Percentiles rank a stretch among this genome's conserved stretches.
Evolutionary conservation across 2,113 vertebrate species (phyloP).

Genomic region (Nothocercus julius): DNA sequence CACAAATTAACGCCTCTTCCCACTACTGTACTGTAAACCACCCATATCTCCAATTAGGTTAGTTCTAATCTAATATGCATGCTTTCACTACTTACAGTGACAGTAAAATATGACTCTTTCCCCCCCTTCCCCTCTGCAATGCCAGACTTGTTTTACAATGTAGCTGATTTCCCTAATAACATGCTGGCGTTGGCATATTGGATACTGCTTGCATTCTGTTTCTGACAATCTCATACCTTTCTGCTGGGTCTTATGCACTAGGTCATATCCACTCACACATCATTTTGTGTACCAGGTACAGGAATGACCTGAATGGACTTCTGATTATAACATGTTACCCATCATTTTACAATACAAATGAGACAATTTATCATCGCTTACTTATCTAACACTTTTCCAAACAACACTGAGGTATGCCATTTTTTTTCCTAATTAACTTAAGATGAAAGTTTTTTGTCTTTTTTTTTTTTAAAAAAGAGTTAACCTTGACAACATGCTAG

Average conservation of each 20-base stretch:
- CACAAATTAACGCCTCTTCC: conserved; percentile 74
- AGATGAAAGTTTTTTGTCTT: background rate
- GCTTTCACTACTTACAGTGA: conserved; percentile 62
- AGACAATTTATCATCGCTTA: background rate
- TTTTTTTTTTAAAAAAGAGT: background rate
- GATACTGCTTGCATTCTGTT: conserved; percentile 1
- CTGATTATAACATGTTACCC: background rate
- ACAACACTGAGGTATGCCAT: background rate
- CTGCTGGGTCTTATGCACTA: background rate
- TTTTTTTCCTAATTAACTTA: background rate
- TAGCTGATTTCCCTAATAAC: conserved; percentile 36
- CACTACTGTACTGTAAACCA: conserved; percentile 53
- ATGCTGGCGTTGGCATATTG: background rate
- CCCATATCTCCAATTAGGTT: conserved; percentile 66
- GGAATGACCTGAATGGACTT: background rate
- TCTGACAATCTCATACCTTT: background rate
- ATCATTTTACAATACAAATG: background rate
- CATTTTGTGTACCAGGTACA: background rate
- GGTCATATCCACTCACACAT: background rate
- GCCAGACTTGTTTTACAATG: conserved; percentile 42
- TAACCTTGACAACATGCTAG: background rate
- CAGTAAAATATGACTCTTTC: conserved; percentile 61
- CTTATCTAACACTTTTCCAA: background rate
- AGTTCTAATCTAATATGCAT: conserved; percentile 74
- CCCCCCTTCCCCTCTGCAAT: background rate